Conservation (phyloP, 2,888 invertebrate species). For the Morpho achilles region DNA sequence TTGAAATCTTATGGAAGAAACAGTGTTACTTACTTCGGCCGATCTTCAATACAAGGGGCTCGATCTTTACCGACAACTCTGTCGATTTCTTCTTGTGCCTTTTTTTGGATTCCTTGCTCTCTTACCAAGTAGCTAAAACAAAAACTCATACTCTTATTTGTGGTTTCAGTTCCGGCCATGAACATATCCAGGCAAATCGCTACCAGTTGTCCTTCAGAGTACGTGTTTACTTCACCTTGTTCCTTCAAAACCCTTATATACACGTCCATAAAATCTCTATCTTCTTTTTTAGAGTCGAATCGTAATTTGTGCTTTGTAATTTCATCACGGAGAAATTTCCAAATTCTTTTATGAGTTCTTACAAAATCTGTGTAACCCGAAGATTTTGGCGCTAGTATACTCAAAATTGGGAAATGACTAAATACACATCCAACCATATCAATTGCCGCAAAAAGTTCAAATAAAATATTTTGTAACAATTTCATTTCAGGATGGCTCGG, state of each 20-base stretch:
- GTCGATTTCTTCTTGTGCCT: constrained; percentile 89
- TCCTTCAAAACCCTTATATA: constrained; percentile 85
- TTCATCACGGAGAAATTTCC: constrained; percentile 86
- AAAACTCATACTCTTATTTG: constrained; percentile 88
- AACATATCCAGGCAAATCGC: constrained; percentile 92
- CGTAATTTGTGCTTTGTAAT: constrained; percentile 84
- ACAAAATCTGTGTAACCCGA: constrained; percentile 89
- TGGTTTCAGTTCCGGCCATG: constrained; percentile 92
- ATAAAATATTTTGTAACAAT: constrained; percentile 83
- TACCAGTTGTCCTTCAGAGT: constrained; percentile 86
- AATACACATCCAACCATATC: constrained; percentile 91
- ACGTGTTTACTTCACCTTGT: constrained; percentile 74
- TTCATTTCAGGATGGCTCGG: constrained; percentile 84
- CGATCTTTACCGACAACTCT: constrained; percentile 84
- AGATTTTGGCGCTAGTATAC: constrained; percentile 84
- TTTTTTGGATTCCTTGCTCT: constrained; percentile 85
- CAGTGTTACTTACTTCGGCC: constrained; percentile 77
- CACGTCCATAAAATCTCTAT: constrained; percentile 89
- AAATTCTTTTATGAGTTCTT: constrained; percentile 84
- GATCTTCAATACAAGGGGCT: constrained; percentile 84
- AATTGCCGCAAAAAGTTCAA: constrained; percentile 84
- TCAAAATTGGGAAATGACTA: constrained; percentile 87
- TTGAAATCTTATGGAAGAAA: too few relatives aligned
- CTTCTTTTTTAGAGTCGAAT: constrained; percentile 77
- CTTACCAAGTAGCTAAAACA: constrained; percentile 86